These are phyloP conservation scores for Mesocentrotus franciscanus DNA, from an alignment of 53 echinoderm and acorn worm genomes.

Conservation along the genomic window DNA sequence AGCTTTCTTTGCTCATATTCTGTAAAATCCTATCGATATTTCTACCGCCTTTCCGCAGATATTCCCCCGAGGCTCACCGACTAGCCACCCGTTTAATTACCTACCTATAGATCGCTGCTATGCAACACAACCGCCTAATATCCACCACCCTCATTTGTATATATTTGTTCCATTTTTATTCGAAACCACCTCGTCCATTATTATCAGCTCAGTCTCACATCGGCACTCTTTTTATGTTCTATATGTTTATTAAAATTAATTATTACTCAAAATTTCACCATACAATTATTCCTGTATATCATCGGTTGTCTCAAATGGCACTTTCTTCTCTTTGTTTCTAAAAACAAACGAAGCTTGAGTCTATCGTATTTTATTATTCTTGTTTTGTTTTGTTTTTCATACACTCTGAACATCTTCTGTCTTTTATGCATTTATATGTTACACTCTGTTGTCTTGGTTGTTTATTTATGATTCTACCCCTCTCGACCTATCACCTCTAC, in stretches of 20 bases:
- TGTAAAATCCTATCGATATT: slow-evolving; percentile 56
- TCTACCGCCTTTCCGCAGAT: not conserved
- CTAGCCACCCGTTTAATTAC: slow-evolving; percentile 62
- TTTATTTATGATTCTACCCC: not conserved
- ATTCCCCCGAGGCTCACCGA: slow-evolving; percentile 38
- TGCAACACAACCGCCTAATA: slow-evolving; percentile 20
- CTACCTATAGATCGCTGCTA: slow-evolving; percentile 24
- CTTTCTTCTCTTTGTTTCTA: too few species aligned
- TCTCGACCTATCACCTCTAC: not conserved
- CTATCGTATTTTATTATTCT: too few species aligned
- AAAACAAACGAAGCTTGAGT: too few species aligned
- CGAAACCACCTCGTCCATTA: not conserved
- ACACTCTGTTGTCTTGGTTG: not conserved
- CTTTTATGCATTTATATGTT: not conserved
- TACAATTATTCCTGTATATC: not conserved
- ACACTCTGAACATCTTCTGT: not conserved
- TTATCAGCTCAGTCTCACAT: not conserved
- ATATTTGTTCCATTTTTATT: not conserved
- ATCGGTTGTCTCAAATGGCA: not conserved
- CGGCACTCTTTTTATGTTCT: not conserved
- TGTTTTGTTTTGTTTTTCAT: too few species aligned
- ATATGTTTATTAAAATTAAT: not conserved
- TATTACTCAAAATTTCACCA: not conserved
- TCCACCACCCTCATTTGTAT: not conserved
- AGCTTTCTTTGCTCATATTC: slow-evolving; percentile 36